phyloP scores from a whole-genome alignment of 1,140 invertebrate species.

The Caerostris darwini region DNA sequence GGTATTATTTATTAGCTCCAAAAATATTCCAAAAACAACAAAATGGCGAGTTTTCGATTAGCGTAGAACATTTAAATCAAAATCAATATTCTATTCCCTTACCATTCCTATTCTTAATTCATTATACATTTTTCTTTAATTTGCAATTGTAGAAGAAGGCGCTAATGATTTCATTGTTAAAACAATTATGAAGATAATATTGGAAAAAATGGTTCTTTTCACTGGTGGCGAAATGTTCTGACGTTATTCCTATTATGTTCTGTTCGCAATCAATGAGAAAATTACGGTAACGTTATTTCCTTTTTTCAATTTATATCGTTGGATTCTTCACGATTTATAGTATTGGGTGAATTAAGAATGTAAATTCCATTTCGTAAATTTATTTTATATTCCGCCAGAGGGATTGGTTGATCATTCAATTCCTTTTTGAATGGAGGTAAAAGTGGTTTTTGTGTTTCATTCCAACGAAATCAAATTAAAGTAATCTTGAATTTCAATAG shows the following conservation, averaged over 20 bases:
- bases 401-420: constrained; percentile 23
- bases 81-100: neutral
- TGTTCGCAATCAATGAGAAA: neutral
- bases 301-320: constrained; percentile 37
- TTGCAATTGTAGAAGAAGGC: neutral
- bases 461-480: neutral
- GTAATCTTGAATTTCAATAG: neutral
- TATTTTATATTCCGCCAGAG: neutral
- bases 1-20: neutral
- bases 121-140: neutral
- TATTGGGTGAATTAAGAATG: constrained; percentile 20
- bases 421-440: neutral
- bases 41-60: neutral
- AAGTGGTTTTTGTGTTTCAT: neutral
- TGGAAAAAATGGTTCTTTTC: neutral
- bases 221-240: neutral
- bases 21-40: neutral
- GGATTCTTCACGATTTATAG: constrained; percentile 23
- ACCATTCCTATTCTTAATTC: neutral
- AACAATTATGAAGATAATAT: constrained; percentile 43
- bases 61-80: constrained; percentile 9
- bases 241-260: neutral
- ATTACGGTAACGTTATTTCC: constrained; percentile 3
- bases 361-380: neutral
- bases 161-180: constrained; percentile 27